Conservation (phyloP, 2,888 invertebrate genomes). For the Leucoma salicis region DNA sequence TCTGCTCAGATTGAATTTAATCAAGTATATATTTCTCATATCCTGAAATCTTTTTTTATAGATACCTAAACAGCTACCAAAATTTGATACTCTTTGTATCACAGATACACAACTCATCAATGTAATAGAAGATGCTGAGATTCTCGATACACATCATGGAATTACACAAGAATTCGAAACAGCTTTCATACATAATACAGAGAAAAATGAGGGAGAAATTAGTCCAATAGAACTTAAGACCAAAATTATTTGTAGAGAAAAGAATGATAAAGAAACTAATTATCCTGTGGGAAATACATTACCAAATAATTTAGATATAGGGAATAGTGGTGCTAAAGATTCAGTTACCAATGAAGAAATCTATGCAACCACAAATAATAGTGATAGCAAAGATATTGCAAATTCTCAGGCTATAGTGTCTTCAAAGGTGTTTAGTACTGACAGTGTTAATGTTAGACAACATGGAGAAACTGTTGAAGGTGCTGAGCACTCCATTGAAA, state of each 20-base stretch:
- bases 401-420: neutral
- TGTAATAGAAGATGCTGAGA: conserved; percentile 59
- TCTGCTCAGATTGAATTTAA: too few species aligned
- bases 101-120: conserved; percentile 64
- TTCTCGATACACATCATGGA: conserved; percentile 39
- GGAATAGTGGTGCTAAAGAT: neutral
- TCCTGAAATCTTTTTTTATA: too few species aligned
- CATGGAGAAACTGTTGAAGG: neutral
- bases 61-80: conserved; percentile 35
- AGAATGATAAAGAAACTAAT: neutral
- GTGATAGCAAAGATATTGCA: too few species aligned
- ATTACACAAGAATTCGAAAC: conserved; percentile 59
- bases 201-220: conserved; percentile 5
- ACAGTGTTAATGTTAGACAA: neutral
- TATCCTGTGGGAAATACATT: neutral
- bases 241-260: neutral
- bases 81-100: conserved; percentile 65
- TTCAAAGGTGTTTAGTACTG: neutral
- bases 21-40: too few species aligned
- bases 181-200: conserved; percentile 22
- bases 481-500: neutral
- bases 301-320: neutral
- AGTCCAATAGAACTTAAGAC: neutral
- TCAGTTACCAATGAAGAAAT: neutral
- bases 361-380: neutral